Base-by-base conservation (phyloP, 2,113 vertebrate species). In the Chamaea fasciata region DNA sequence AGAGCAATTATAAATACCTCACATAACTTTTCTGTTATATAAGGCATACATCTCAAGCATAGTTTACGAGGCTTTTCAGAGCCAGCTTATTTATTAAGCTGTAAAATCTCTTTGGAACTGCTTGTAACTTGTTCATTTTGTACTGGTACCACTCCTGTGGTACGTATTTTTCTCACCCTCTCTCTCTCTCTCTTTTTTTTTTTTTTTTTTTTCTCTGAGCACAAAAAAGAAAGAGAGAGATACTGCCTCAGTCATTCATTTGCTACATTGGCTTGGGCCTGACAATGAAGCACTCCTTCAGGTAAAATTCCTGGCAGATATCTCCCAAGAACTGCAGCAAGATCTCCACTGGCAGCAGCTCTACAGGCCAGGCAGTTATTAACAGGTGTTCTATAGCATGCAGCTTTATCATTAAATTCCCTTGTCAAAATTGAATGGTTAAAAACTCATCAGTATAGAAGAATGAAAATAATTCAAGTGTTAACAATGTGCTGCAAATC, bases 401-500 rank as follows among this genome's bases (percentile, higher is more conserved):
- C 14, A 76, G 35, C 44, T 23, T 9, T 22, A 49, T 4, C 4
- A 81, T 46, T 81, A 37, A 60, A 80, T 19, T 83, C 33, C 18
- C 31, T 78, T 88, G 82, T 64, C 41, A 44, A 71, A 64, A 20
- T 33, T 52, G 55, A 85, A 83, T 3, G 6, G 49, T 57, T 64
- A 84, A 82, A 92, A 92, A 28, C 9, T 41, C 23, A 15, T 53
- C 44, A 65, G 8, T 31, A 46, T 9, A 69, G 11, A 76, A 75
- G 11, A 52, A 71, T 11, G 11, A 68, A 91, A 76, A 71, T 11
- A 89, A 91, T 44, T 90, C 9, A 71, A 42, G 37, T 83, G 33
- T 31, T 93, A 91, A 82, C 28, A 75, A 16, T 30, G 42, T 68
- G 19, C 37, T 90, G 35, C 56, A 89, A 80, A 81, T 81, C 52